A percentile compares a stretch with the other conserved stretches of the same genome.
These are phyloP conservation scores for Atlantisia rogersi DNA, from an alignment of 2,113 vertebrate species.

Conservation along the genomic window DNA sequence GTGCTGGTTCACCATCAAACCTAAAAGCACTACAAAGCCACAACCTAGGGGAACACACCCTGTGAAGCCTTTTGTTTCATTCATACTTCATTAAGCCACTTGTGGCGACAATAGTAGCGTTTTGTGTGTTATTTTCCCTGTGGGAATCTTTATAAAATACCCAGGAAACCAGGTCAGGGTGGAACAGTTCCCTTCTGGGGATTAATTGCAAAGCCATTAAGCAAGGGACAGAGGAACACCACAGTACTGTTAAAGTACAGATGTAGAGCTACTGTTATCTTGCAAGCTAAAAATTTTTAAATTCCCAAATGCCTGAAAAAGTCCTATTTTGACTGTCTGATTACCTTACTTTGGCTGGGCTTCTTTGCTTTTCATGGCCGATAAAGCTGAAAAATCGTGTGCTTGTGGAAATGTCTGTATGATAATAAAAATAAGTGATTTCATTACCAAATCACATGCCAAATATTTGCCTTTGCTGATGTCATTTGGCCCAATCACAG, in stretches of 20 bases:
- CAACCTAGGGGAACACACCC: fast-evolving
- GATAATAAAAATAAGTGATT: slow-evolving; percentile 48
- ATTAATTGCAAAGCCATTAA: neutral
- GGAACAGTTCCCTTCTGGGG: slow-evolving; percentile 7
- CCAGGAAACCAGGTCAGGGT: slow-evolving; percentile 38
- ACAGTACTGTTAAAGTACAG: neutral
- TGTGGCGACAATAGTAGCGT: neutral
- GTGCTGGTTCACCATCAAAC: neutral
- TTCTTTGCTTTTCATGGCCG: neutral
- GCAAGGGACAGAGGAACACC: neutral
- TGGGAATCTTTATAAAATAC: neutral
- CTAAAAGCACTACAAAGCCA: neutral
- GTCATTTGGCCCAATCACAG: slow-evolving; percentile 15
- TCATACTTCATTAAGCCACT: slow-evolving; percentile 14
- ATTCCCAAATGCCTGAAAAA: neutral
- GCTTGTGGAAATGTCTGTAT: slow-evolving; percentile 46
- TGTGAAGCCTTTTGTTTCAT: neutral
- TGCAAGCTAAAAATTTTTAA: neutral
- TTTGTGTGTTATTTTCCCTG: neutral
- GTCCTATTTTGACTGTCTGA: slow-evolving; percentile 21
- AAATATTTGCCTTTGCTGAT: slow-evolving; percentile 44
- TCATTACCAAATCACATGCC: slow-evolving; percentile 55
- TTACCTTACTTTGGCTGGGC: neutral
- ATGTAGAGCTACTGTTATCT: slow-evolving; percentile 13
- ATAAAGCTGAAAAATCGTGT: slow-evolving; percentile 13